Base-by-base conservation (phyloP, 2,113 vertebrate genomes). In the Eublepharis macularius region DNA sequence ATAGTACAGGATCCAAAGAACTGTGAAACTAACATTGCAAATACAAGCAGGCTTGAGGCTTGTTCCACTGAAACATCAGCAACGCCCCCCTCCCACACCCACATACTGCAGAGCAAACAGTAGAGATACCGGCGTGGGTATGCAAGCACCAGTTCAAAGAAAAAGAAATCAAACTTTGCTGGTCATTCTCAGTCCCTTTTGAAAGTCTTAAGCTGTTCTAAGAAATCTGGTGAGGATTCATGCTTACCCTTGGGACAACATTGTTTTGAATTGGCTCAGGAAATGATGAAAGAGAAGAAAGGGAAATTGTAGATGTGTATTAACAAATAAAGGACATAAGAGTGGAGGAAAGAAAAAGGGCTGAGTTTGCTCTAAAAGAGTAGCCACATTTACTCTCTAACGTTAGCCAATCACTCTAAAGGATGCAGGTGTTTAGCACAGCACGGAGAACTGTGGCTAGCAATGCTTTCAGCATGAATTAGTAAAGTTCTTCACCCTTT, bases 271-370 rank as follows among this genome's bases (percentile, higher is more conserved):
- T 16, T 29, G 45, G 63, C 10, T 14, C 54, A 32, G 32, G 29
- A 17, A 54, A 74, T 86, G 76, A 81, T 39, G 57, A 63, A 19
- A 34, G 10, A 72, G 82, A 77, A 32, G 76, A 89, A 41, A 84
- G 69, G 65, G 78, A 69, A 91, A 85, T 75, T 29, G 26, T 63
- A 26, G 60, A 29, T 9, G 26, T 29, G 24, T 29, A 9, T 26
- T 26, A 51, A 73, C 79, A n/a, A 85, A 43, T 51, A 14, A 87
- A 47, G 43, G 47, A 36, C 5, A 80, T 24, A 17, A 39, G 36
- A 57, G 36, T 9, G 19, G 3, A n/a, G 29, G 86, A 47, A 81
- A 80, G 19, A 16, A 8, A 32, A 39, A 17, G 7, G 34, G 65
- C 49, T 78, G 60, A 80, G 82, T n/a, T 49, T n/a, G 57, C 84